Evolutionary conservation across 2,888 invertebrate species (phyloP).

Genomic region (Pachliopta kotzebuea): DNA sequence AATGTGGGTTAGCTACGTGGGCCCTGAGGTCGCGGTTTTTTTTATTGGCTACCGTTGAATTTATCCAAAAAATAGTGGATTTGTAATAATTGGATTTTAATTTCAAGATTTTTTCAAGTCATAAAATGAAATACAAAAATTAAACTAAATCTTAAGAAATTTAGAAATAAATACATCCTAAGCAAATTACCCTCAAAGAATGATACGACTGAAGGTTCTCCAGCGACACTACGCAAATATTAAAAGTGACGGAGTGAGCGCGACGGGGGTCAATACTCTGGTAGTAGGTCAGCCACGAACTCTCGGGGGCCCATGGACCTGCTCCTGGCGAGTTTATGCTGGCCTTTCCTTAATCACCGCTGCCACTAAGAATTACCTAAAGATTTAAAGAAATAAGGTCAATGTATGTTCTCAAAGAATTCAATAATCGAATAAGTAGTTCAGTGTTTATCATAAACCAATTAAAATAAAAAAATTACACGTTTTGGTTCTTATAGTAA

Average conservation of each 20-base stretch:
- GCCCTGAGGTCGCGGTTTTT: constrained; percentile 43
- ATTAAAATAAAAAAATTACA: too few species aligned
- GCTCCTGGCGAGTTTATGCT: constrained; percentile 41
- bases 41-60: constrained; percentile 33
- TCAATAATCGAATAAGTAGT: background rate
- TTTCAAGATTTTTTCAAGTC: too few species aligned
- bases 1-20: constrained; percentile 47
- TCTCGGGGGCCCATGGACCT: constrained; percentile 45
- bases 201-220: constrained; percentile 27
- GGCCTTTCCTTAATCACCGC: constrained; percentile 36
- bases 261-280: constrained; percentile 50
- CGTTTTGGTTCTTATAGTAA: too few species aligned
- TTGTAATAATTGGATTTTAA: too few species aligned
- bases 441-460: too few species aligned
- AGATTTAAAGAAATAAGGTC: background rate
- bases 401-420: background rate
- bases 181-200: background rate
- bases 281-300: constrained; percentile 63
- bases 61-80: constrained; percentile 3
- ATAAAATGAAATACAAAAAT: background rate
- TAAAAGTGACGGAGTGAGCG: constrained; percentile 39
- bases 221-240: constrained; percentile 31
- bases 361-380: background rate
- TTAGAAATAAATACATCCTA: background rate
- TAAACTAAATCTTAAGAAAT: background rate